Percentiles rank a stretch among this genome's conserved stretches.
Evolutionary conservation across 2,113 vertebrate genomes (phyloP).

Genomic region (Pogonocichla stellata): DNA sequence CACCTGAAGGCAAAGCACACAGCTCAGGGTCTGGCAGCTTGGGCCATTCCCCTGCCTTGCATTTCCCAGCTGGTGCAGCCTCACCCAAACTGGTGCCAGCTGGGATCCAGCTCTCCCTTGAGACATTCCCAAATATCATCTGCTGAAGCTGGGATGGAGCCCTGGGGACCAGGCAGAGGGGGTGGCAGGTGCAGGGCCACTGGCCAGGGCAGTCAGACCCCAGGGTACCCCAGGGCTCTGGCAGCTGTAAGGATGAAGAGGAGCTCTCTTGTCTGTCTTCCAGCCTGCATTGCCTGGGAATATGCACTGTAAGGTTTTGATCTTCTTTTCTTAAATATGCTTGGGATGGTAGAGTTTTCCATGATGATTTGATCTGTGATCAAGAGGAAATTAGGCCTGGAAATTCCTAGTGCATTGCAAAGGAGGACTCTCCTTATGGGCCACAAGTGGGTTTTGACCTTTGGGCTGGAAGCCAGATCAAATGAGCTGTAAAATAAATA

Average conservation of each 20-base stretch:
- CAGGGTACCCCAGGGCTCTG: not conserved
- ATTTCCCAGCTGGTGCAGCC: not conserved
- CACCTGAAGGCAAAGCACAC: not conserved
- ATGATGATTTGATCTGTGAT: not conserved
- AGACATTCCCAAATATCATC: not conserved
- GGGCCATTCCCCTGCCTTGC: not conserved
- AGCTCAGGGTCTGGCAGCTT: not conserved
- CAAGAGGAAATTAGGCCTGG: not conserved
- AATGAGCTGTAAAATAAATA: not conserved
- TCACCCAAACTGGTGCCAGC: not conserved
- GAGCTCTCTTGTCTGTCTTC: not conserved
- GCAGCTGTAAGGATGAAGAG: not conserved
- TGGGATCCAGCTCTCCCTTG: not conserved
- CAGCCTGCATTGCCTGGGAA: not conserved
- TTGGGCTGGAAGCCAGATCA: not conserved
- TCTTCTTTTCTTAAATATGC: not conserved
- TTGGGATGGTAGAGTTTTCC: not conserved
- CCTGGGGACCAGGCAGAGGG: not conserved
- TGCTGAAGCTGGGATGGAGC: not conserved
- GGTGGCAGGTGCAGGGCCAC: accelerated
- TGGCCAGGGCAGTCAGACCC: not conserved
- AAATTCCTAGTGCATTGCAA: not conserved
- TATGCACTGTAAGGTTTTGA: not conserved
- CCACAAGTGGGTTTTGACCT: not conserved
- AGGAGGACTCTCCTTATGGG: not conserved